phyloP scores from a whole-genome alignment of 2,888 invertebrate species.

The Zaprionus bogoriensis region DNA sequence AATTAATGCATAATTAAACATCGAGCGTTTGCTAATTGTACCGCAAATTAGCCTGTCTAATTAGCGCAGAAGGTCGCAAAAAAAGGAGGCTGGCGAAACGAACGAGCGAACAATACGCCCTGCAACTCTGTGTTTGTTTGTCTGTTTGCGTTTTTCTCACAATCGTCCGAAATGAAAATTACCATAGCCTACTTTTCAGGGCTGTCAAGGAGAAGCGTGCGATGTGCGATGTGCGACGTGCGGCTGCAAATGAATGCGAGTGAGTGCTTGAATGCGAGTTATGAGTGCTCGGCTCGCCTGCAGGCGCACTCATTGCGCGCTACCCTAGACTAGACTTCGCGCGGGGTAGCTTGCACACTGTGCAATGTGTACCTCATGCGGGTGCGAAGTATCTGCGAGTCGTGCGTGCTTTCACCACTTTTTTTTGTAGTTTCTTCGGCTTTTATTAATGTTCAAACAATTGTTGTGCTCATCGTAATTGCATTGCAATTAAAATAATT shows the following conservation, averaged over 20 bases:
- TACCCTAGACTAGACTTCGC: too few relatives aligned
- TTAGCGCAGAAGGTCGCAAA: conserved; percentile 19
- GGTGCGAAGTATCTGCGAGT: background rate
- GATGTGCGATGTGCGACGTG: too few relatives aligned
- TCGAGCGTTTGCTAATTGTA: conserved; percentile 59
- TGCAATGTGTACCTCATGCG: background rate
- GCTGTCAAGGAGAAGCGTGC: conserved; percentile 49
- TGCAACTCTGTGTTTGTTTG: too few relatives aligned
- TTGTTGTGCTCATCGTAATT: conserved; percentile 58
- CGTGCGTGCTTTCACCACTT: background rate
- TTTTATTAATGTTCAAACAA: conserved; percentile 36
- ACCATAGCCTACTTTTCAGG: conserved; percentile 63
- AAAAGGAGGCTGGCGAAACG: background rate
- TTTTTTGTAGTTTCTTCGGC: conserved; percentile 14
- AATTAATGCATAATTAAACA: conserved; percentile 76
- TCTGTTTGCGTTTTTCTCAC: too few relatives aligned
- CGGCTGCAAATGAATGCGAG: conserved; percentile 22
- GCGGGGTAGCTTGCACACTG: too few relatives aligned
- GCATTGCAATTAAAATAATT: conserved; percentile 75
- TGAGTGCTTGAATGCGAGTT: conserved; percentile 6
- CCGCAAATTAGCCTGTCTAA: conserved; percentile 51
- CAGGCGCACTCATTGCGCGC: background rate
- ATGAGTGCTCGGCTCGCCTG: conserved; percentile 5
- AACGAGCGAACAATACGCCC: conserved; percentile 44
- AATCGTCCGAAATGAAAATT: conserved; percentile 45